Evolutionary conservation across 2,888 invertebrate species (phyloP).

Genomic region (Eutolmus rufibarbis): DNA sequence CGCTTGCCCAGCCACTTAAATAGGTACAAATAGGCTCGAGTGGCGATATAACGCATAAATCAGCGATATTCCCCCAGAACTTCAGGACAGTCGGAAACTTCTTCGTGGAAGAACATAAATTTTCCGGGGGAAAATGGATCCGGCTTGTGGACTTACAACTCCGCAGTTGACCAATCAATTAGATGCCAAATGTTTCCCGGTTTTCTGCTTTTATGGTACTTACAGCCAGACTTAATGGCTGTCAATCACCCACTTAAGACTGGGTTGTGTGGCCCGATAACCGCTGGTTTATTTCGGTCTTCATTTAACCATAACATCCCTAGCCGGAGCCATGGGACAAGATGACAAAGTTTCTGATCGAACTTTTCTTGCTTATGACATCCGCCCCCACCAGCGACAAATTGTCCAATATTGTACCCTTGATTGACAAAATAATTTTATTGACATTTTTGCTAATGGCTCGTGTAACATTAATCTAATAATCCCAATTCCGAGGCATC

Average conservation of each 20-base stretch:
- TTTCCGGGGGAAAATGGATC: not conserved
- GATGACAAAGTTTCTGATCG: constrained; percentile 3
- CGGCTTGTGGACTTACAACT: not conserved
- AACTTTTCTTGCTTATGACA: constrained; percentile 21
- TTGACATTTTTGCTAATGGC: constrained; percentile 44
- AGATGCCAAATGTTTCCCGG: not conserved
- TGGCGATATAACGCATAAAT: not conserved
- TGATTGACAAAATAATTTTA: constrained; percentile 45
- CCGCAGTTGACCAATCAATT: constrained; percentile 17
- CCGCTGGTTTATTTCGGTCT: not conserved
- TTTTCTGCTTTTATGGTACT: not conserved
- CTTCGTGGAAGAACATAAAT: not conserved
- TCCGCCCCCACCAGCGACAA: not conserved
- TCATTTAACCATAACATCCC: constrained; percentile 11
- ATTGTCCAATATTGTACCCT: constrained; percentile 12
- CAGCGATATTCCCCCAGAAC: not conserved
- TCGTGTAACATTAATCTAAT: constrained; percentile 44
- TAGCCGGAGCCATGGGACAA: not conserved
- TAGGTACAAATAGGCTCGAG: not conserved
- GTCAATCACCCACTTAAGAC: constrained; percentile 21
- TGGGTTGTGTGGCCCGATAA: not conserved
- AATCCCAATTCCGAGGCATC: not conserved
- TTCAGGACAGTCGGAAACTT: not conserved
- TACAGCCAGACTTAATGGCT: constrained; percentile 18
- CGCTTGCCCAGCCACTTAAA: not conserved